phyloP scores from a whole-genome alignment of 2,888 invertebrate genomes.

The Diadegma fenestrale region DNA sequence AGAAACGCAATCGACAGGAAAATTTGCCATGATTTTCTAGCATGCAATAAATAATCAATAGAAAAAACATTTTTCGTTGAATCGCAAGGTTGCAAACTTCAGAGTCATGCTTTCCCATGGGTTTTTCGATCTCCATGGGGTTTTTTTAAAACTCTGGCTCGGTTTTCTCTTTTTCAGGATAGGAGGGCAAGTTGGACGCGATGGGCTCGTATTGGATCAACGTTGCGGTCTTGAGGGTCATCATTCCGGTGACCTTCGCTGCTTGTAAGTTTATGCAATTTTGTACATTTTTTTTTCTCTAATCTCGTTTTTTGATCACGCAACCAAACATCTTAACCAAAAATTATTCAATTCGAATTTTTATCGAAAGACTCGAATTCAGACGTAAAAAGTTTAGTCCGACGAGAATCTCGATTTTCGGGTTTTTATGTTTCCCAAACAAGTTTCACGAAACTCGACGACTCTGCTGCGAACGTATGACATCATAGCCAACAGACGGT shows the following conservation, averaged over 20 bases:
- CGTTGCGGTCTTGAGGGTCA: conserved; percentile 85
- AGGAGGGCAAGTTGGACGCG: conserved; percentile 71
- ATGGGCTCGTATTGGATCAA: conserved; percentile 86
- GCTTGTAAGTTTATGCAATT: conserved; percentile 84
- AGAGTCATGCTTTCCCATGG: not conserved
- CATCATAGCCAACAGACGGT: conserved; percentile 32
- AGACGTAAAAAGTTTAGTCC: not conserved
- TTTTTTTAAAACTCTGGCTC: not conserved
- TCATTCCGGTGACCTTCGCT: conserved; percentile 85
- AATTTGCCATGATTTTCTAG: no score
- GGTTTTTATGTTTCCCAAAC: conserved; percentile 23
- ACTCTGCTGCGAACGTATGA: conserved; percentile 11
- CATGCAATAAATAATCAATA: no score
- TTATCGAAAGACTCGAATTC: not conserved
- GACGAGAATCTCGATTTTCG: conserved; percentile 39
- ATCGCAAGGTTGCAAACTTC: no score
- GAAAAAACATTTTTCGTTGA: no score
- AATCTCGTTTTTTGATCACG: no score
- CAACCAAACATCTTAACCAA: no score
- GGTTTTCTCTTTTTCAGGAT: conserved; percentile 73
- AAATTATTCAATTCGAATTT: not conserved
- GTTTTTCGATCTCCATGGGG: not conserved
- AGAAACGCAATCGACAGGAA: no score
- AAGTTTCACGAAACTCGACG: conserved; percentile 9
- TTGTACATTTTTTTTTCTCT: not conserved